Base-by-base conservation (phyloP, 2,797 vertebrate species). In the Hephaestus fuliginosus region DNA sequence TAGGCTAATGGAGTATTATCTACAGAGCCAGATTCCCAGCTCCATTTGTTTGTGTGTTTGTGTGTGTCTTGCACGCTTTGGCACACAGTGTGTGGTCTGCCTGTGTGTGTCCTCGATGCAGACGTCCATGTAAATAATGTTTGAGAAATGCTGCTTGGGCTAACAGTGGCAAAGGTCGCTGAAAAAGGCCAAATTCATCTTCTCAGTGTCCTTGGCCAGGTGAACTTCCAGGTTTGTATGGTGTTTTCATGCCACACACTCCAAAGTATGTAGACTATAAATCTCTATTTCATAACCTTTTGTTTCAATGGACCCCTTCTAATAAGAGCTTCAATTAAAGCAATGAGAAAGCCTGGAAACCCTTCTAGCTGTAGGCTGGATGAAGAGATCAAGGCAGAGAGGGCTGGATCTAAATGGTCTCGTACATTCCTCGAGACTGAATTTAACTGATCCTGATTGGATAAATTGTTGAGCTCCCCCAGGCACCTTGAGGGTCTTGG, bases 1-100 rank as follows among this genome's bases (percentile, higher is more conserved):
- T 83, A 77, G 93, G 89, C 94, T 96, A 96, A 95, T 95, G 94
- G 95, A 95, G 94, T 90, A 94, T 94, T 95, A 95, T 94, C 91
- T 90, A 78, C 90, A 80, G 88, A 92, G 94, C 93, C 94, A 95
- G 93, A 92, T 95, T 95, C 93, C 93, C 93, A 95, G 93, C 89
- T 93, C 90, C 81, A 89, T 89, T 83, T 92, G 88, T 91, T 86
- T 92, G 89, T 88, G 86, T 91, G 86, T 86, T 68, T 82, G 73
- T 80, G 90, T 89, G 87, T 90, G 86, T 89, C 75, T 81, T 91
- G 86, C 88, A 91, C 78, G 25, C 88, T 92, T 91, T 90, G 89
- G 83, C 85, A 82, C 90, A 65, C 84, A 86, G 90, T 92, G 93
- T 94, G 93, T 93, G 93, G 92, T 93, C 91, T 91, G 89, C 52